Base-by-base conservation (phyloP, 92 coral and sea anemone genomes). In the Parazoanthus atlanticus region DNA sequence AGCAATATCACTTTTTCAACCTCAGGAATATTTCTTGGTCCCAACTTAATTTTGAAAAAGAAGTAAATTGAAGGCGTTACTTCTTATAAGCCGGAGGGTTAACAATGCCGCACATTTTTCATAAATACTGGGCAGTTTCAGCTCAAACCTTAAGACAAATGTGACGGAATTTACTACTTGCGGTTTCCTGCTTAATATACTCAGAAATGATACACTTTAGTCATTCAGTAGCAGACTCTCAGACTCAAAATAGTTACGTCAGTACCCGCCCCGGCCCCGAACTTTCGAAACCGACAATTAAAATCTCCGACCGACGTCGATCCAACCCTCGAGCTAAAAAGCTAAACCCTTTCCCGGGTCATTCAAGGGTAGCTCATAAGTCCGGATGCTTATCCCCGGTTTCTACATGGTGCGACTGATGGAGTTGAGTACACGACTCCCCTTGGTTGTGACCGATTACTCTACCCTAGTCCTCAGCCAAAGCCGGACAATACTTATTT, bases 1-100 rank as follows among this genome's bases (percentile, higher is more conserved):
- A 71, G 17, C 38, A 71, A 71, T 71, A 71, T 71, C 76, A 15
- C 76, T 71, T 71, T 71, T 49, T 23, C 67, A 61, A 61, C 67
- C n/a, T 19, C 67, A 21, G 67, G n/a, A 61, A 8, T 13, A 13
- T 49, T 19, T 61, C 26, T 61, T 61, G 6, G 67, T 21, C 6
- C 67, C 26, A 61, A 61, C 67, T 21, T 3, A 2, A 61, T 3
- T 61, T 61, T 21, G 0, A 5, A 13, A 49, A 61, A 61, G 26
- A 2, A 6, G n/a, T n/a, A n/a, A 21, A 61, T 21, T 61, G 67
- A 61, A 19, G 67, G 67, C n/a, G 67, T 61, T 61, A 61, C 67
- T 61, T 61, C 26, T 21, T 61, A 2, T 49, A 49, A 49, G 56
- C 56, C 56, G 56, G 56, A 49, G 56, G 17, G 56, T 49, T 61